Percentiles rank a stretch among this genome's conserved stretches.
Conservation (phyloP, 1,140 invertebrate genomes). For the Zaprionus ghesquierei region DNA sequence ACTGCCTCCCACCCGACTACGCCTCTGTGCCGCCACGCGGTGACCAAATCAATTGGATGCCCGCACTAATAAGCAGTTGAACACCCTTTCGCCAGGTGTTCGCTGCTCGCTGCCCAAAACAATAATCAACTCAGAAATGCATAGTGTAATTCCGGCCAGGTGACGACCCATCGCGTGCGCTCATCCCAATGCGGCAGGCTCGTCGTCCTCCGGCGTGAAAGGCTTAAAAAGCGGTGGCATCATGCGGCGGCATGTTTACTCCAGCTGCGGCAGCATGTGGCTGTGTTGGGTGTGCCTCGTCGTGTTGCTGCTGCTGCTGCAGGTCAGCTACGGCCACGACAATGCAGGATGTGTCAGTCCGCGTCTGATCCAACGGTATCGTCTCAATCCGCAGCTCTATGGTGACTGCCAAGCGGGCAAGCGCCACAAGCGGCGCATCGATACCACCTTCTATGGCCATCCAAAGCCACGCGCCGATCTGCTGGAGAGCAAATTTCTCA, state of each 20-base stretch:
- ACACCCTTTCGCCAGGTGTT: background rate
- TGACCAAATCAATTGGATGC: background rate
- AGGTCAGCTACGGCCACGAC: no score
- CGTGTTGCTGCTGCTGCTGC: background rate
- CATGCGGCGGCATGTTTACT: background rate
- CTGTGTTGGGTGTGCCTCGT: conserved; percentile 4
- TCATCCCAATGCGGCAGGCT: background rate
- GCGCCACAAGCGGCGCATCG: conserved; percentile 58
- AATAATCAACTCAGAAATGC: conserved; percentile 1
- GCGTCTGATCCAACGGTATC: conserved; percentile 53
- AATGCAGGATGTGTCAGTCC: conserved; percentile 49
- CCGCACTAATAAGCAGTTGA: background rate
- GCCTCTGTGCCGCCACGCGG: background rate
- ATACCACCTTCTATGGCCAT: conserved; percentile 83
- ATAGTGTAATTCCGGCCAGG: background rate
- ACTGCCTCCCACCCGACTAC: background rate
- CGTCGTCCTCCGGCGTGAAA: background rate
- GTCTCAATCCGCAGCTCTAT: conserved; percentile 55
- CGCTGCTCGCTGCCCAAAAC: background rate
- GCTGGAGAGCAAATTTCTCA: conserved; percentile 83
- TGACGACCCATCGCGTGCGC: background rate
- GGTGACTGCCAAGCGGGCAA: background rate
- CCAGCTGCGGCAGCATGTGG: conserved; percentile 13
- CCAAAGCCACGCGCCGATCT: conserved; percentile 84
- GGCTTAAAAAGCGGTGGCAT: conserved; percentile 1